Conservation (phyloP, 1,140 invertebrate genomes). For the Drosophila lacteicornis region DNA sequence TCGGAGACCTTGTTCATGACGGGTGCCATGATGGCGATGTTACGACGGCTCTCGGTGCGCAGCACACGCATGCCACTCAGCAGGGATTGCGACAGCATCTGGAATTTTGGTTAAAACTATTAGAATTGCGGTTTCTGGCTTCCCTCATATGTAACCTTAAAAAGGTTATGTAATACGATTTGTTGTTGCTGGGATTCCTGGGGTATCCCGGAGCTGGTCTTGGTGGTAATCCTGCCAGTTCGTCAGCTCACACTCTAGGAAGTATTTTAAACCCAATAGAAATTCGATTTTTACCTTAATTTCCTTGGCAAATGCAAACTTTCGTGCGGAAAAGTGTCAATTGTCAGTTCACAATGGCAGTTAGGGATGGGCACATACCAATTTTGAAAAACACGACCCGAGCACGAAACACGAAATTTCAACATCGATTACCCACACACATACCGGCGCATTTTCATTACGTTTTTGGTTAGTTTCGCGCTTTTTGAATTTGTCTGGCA, state of each 20-base stretch:
- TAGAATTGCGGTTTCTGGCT: conserved; percentile 1
- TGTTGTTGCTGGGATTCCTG: not conserved
- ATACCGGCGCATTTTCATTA: too few species aligned
- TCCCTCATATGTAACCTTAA: conserved; percentile 73
- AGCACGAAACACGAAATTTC: too few species aligned
- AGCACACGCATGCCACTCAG: conserved; percentile 71
- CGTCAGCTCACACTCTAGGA: too few species aligned
- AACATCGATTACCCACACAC: too few species aligned
- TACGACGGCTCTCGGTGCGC: conserved; percentile 85
- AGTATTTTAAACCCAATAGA: not conserved
- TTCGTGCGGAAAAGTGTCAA: conserved; percentile 46
- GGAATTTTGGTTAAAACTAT: conserved; percentile 38
- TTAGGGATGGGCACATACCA: too few species aligned
- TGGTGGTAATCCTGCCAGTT: rapidly evolving
- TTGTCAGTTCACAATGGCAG: conserved; percentile 27
- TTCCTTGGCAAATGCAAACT: conserved; percentile 53
- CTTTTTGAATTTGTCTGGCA: too few species aligned
- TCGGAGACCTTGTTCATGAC: conserved; percentile 91
- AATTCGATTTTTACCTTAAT: conserved; percentile 52
- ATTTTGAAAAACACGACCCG: too few species aligned
- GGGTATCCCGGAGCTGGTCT: not conserved
- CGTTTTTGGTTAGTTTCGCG: too few species aligned
- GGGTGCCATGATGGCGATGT: conserved; percentile 89
- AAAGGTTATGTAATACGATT: conserved; percentile 78
- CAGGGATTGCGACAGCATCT: conserved; percentile 84